Evolutionary conservation across 2,113 vertebrate species (phyloP).

Genomic region (Mastomys coucha): DNA sequence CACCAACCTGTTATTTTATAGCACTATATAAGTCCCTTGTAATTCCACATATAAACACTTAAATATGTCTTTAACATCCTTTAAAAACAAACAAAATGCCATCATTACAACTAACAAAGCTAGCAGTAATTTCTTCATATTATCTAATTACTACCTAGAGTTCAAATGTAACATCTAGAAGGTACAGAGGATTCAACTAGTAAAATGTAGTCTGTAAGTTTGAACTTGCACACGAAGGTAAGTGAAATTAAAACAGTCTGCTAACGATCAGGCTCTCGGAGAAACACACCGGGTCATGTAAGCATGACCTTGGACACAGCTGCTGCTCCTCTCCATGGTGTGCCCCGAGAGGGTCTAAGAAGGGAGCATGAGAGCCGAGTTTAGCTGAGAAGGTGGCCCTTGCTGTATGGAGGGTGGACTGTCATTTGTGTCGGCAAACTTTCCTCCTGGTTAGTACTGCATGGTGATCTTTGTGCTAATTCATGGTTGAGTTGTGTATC

Average conservation of each 20-base stretch:
- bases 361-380: neutral
- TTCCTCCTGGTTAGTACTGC: neutral
- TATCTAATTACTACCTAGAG: constrained; percentile 28
- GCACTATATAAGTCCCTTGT: constrained; percentile 17
- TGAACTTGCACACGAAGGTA: neutral
- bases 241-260: neutral
- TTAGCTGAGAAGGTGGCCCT: neutral
- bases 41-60: constrained; percentile 45
- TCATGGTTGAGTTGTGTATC: constrained; percentile 3
- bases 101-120: constrained; percentile 23
- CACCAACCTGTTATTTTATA: constrained; percentile 32
- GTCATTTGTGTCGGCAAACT: neutral
- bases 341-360: neutral
- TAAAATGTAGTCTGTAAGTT: neutral
- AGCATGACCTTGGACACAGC: neutral
- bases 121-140: constrained; percentile 23
- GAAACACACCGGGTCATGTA: neutral
- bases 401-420: neutral
- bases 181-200: neutral
- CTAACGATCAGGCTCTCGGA: neutral
- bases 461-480: neutral
- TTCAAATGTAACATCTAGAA: neutral
- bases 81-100: constrained; percentile 16
- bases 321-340: neutral
- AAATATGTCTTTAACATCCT: constrained; percentile 14